phyloP scores from a whole-genome alignment of 2,797 vertebrate species.

The Phrynocephalus forsythii region DNA sequence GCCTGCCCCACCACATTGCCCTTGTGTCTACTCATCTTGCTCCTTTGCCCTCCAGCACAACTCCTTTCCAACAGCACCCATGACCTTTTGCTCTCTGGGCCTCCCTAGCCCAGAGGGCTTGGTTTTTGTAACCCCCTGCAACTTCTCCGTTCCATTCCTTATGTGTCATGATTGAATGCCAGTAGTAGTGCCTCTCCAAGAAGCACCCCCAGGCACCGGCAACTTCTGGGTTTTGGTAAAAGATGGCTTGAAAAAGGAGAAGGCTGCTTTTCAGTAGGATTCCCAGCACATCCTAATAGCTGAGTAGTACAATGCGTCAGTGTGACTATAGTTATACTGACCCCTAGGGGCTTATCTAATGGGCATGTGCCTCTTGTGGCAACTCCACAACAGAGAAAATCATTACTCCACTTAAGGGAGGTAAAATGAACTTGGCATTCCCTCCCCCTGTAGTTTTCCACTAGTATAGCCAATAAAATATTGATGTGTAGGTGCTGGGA shows the following conservation, averaged over 20 bases:
- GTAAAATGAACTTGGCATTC: constrained; percentile 32
- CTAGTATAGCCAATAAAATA: constrained; percentile 22
- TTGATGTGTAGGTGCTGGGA: rapidly evolving
- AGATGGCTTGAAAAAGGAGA: neutral
- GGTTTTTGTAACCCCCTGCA: neutral
- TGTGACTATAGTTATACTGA: constrained; percentile 74
- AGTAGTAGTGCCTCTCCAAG: neutral
- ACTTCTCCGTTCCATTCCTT: neutral
- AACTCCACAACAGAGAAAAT: constrained; percentile 38
- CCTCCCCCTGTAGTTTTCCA: constrained; percentile 14
- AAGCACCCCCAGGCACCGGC: neutral
- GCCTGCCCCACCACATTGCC: neutral
- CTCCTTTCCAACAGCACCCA: neutral
- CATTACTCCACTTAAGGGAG: constrained; percentile 44
- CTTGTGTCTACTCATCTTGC: neutral
- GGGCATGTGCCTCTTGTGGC: constrained; percentile 33
- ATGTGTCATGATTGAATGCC: neutral
- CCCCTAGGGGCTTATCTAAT: constrained; percentile 76
- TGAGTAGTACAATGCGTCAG: neutral
- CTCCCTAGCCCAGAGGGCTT: neutral
- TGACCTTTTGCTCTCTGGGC: neutral
- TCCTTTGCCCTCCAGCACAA: neutral
- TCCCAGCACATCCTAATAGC: neutral
- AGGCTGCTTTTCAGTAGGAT: constrained; percentile 11
- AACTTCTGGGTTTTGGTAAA: neutral